Percentiles rank a stretch among this genome's conserved stretches.
Conservation (phyloP, 2,797 vertebrate genomes). For the Mycteria americana region DNA sequence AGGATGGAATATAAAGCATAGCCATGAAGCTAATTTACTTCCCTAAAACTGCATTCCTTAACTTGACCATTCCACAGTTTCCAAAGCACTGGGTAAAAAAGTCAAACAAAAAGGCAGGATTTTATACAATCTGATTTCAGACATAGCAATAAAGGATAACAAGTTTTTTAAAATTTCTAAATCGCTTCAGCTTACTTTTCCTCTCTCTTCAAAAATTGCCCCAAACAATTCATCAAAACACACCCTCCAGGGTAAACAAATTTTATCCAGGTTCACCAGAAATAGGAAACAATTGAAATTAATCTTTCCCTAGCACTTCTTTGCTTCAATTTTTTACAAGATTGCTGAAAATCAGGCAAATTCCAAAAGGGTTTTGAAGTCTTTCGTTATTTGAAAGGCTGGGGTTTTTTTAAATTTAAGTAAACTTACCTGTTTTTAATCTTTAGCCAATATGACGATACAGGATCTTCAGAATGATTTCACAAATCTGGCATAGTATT, state of each 20-base stretch:
- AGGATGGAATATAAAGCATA: not conserved
- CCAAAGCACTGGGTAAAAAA: not conserved
- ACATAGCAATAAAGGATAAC: not conserved
- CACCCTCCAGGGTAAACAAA: not conserved
- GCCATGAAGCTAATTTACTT: not conserved
- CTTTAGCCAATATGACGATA: not conserved
- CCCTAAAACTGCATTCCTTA: not conserved
- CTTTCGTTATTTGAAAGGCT: not conserved
- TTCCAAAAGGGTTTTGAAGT: not conserved
- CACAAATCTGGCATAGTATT: not conserved
- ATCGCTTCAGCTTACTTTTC: not conserved
- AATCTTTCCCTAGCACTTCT: not conserved
- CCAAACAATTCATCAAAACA: not conserved
- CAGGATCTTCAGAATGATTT: not conserved
- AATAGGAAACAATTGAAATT: not conserved
- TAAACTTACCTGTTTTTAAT: not conserved
- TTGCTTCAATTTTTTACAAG: not conserved
- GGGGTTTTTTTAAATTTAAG: not conserved
- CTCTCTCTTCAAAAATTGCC: not conserved
- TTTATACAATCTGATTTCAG: not conserved
- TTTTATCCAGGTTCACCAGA: not conserved
- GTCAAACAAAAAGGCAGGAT: not conserved
- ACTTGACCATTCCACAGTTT: not conserved
- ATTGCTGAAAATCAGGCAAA: not conserved
- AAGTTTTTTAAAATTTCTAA: not conserved